A percentile compares a stretch with the other conserved stretches of the same genome.
phyloP scores from a whole-genome alignment of 2,888 invertebrate genomes.

The Pristionchus arcanus region DNA sequence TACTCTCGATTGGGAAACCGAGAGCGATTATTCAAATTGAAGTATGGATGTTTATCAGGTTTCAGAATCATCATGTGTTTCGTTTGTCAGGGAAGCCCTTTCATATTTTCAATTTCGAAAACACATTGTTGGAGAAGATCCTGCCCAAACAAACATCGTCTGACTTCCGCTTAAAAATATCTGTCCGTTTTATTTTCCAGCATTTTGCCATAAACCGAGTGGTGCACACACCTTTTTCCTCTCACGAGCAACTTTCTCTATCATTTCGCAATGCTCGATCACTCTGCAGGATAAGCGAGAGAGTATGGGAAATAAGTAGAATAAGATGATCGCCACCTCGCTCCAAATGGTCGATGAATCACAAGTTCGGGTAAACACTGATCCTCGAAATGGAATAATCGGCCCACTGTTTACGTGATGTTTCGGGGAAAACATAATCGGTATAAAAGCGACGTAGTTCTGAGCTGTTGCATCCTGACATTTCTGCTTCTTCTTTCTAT shows the following conservation, averaged over 20 bases:
- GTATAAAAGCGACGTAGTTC: neutral
- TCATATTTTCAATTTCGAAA: no score
- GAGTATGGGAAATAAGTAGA: no score
- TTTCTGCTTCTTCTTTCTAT: neutral
- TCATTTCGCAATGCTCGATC: no score
- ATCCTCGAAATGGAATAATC: constrained; percentile 8
- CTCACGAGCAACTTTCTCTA: no score
- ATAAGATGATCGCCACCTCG: neutral
- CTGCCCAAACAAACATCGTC: no score
- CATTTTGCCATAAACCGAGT: no score
- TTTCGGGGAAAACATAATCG: neutral
- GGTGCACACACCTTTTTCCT: neutral
- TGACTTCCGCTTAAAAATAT: no score
- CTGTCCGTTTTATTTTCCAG: no score
- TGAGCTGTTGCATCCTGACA: neutral
- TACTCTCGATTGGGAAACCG: neutral
- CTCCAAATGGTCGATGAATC: neutral
- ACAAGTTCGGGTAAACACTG: constrained; percentile 7
- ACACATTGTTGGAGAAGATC: no score
- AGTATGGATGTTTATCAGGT: neutral
- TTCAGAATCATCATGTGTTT: neutral
- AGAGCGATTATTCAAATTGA: neutral
- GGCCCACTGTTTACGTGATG: neutral
- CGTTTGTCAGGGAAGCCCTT: no score
- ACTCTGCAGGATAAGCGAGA: no score